Conservation (phyloP, 1,140 invertebrate genomes). For the Oedothorax gibbosus region DNA sequence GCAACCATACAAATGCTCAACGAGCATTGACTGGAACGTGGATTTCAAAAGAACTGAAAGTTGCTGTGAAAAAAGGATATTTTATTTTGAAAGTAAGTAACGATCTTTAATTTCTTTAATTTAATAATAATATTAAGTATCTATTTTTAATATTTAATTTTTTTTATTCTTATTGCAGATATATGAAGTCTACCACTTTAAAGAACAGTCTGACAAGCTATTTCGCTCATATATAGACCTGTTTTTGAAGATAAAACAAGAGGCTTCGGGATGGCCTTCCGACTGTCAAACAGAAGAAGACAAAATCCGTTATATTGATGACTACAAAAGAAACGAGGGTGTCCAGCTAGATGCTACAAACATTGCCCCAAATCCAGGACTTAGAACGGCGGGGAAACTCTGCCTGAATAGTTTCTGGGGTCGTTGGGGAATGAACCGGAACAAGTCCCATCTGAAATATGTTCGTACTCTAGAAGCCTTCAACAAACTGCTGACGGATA, state of each 20-base stretch:
- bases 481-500: not conserved
- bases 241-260: constrained; percentile 19
- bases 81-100: constrained; percentile 6
- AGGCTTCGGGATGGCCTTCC: too few species aligned
- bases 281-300: not conserved
- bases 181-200: constrained; percentile 19
- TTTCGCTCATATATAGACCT: constrained; percentile 8
- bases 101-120: too few species aligned
- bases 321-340: not conserved
- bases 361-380: not conserved
- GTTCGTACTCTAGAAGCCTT: not conserved
- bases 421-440: not conserved
- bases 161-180: constrained; percentile 9
- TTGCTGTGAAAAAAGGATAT: constrained; percentile 67
- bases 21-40: constrained; percentile 67
- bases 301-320: not conserved
- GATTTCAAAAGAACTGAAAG: constrained; percentile 66
- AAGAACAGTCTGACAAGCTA: not conserved
- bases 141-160: not conserved
- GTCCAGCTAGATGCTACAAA: not conserved
- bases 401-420: not conserved
- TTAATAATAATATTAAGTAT: not conserved
- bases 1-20: constrained; percentile 65
- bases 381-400: not conserved
- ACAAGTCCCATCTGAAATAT: too few species aligned